These are phyloP conservation scores for Ochropleura leucogaster DNA, from an alignment of 2,888 invertebrate species.

Conservation along the genomic window DNA sequence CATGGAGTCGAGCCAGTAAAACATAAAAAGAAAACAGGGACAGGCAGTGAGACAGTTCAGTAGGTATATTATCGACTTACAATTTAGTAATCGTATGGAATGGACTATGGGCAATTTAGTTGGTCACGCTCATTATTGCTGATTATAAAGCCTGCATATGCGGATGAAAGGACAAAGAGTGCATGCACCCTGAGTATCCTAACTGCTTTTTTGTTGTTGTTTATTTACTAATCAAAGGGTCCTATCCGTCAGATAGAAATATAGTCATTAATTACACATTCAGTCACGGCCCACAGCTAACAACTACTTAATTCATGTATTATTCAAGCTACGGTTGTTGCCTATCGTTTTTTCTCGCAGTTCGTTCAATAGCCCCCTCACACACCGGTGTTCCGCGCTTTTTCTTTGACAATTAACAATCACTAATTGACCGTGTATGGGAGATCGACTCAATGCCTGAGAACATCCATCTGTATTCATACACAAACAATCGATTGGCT, in stretches of 20 bases:
- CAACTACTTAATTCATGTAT: slow-evolving; percentile 34
- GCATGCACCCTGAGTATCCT: too few relatives aligned
- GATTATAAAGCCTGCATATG: not conserved
- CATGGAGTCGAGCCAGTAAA: too few relatives aligned
- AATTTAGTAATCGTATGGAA: too few relatives aligned
- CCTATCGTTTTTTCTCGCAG: slow-evolving; percentile 42
- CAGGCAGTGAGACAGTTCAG: too few relatives aligned
- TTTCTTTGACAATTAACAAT: slow-evolving; percentile 60
- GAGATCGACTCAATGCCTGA: slow-evolving; percentile 56
- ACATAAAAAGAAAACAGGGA: too few relatives aligned
- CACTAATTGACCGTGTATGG: slow-evolving; percentile 58
- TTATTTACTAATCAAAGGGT: slow-evolving; percentile 2
- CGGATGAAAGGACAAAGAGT: too few relatives aligned
- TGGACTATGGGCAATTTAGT: not conserved
- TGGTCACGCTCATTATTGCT: not conserved
- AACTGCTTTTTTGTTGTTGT: not conserved
- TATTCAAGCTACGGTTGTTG: slow-evolving; percentile 56
- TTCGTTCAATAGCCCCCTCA: slow-evolving; percentile 39
- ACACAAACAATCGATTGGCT: slow-evolving; percentile 42
- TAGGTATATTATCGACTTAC: too few relatives aligned
- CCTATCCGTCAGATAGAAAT: not conserved
- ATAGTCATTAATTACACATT: not conserved
- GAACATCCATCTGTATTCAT: slow-evolving; percentile 42
- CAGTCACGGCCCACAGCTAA: slow-evolving; percentile 34
- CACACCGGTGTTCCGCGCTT: slow-evolving; percentile 41